phyloP scores from a whole-genome alignment of 2,113 vertebrate species.

The human region DNA sequence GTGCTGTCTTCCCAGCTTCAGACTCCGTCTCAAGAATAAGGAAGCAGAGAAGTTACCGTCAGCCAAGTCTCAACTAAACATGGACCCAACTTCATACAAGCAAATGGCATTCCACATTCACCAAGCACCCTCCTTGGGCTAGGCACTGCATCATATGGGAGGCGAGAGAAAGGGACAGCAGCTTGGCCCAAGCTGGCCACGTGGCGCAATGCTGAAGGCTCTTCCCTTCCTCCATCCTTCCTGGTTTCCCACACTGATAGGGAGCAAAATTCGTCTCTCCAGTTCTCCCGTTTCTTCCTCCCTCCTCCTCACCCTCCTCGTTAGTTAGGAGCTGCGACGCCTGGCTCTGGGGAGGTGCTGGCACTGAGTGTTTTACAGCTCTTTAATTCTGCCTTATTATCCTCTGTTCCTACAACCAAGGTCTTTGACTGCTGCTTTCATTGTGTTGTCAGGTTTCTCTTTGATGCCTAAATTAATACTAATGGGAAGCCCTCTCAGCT shows the following conservation, averaged over 20 bases:
- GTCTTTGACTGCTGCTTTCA: conserved; percentile 34
- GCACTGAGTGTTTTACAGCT: neutral
- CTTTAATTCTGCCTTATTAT: conserved; percentile 26
- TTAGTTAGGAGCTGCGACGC: neutral
- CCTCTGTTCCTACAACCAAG: neutral
- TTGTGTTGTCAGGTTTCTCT: conserved; percentile 62
- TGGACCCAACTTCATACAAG: neutral
- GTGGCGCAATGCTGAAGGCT: neutral
- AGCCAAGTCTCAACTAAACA: neutral
- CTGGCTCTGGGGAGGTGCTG: neutral
- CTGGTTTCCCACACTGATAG: neutral
- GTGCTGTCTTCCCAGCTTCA: neutral
- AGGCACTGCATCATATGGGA: neutral
- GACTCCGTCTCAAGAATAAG: neutral
- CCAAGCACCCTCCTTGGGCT: neutral
- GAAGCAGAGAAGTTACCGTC: neutral
- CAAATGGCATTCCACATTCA: no score
- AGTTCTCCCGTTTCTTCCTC: neutral
- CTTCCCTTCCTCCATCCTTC: neutral
- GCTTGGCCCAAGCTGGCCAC: neutral
- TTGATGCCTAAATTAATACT: conserved; percentile 55
- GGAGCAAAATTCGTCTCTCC: neutral
- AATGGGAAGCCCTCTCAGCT: conserved; percentile 64
- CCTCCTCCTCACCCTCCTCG: neutral
- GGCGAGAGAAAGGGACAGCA: neutral